Evolutionary conservation across 2,113 vertebrate genomes (phyloP).

Genomic region (Catharus minimus): DNA sequence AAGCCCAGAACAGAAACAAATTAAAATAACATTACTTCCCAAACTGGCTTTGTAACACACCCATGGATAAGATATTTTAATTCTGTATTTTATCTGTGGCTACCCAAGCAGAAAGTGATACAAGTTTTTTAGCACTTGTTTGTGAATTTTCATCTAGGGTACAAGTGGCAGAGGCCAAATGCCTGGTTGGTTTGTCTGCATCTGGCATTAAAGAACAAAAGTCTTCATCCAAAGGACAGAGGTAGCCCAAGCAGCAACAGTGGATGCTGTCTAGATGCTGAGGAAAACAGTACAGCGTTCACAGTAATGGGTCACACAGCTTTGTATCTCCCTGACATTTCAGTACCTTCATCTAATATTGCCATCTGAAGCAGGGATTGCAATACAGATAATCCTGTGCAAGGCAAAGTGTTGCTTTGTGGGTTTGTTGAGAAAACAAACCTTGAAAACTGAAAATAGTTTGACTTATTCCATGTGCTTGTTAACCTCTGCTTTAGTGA

Average conservation of each 20-base stretch:
- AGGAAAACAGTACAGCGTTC: neutral
- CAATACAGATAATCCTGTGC: neutral
- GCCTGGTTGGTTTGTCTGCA: neutral
- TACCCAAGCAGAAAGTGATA: neutral
- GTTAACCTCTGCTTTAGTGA: neutral
- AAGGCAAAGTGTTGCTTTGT: neutral
- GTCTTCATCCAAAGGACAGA: neutral
- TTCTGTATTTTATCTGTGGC: neutral
- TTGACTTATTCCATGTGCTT: rapidly evolving
- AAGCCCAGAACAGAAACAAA: neutral
- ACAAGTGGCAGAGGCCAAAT: neutral
- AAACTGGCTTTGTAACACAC: neutral
- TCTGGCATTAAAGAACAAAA: neutral
- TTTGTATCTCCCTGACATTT: neutral
- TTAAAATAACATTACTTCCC: neutral
- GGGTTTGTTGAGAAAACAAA: neutral
- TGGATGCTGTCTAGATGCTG: neutral
- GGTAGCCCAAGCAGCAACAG: neutral
- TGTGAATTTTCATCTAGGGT: neutral
- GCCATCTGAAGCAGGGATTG: neutral
- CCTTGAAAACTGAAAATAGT: neutral
- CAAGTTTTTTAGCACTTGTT: neutral
- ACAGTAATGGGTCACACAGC: neutral
- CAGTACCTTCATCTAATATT: neutral
- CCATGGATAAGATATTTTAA: neutral